Conservation (phyloP, 1,140 invertebrate genomes). For the Brachionus paranguensis region DNA sequence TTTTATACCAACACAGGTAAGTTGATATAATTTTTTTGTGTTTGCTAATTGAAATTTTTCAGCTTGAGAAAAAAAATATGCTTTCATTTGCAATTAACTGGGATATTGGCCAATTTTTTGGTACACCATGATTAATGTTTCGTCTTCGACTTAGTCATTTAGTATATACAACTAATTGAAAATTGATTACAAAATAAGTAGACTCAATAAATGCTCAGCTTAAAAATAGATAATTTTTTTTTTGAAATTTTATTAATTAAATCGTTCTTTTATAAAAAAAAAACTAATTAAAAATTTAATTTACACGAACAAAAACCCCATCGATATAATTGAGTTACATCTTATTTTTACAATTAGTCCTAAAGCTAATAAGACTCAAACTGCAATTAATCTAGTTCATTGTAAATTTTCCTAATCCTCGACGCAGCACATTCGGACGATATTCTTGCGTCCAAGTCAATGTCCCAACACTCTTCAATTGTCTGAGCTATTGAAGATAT, state of each 20-base stretch:
- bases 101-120: background rate
- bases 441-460: slow-evolving; percentile 35
- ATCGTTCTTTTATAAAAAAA: slow-evolving; percentile 9
- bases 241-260: slow-evolving; percentile 28
- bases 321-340: background rate
- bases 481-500: slow-evolving; percentile 19
- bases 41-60: background rate
- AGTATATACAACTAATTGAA: background rate
- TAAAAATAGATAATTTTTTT: background rate
- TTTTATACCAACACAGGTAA: background rate
- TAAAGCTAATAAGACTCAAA: background rate
- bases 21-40: background rate
- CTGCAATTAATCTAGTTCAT: background rate
- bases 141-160: background rate
- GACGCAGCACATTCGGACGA: slow-evolving; percentile 30
- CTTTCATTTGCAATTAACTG: background rate
- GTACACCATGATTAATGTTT: slow-evolving; percentile 10
- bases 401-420: slow-evolving; percentile 32
- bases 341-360: background rate
- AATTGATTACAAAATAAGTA: background rate
- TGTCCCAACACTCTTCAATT: slow-evolving; percentile 38
- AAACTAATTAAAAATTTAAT: slow-evolving; percentile 24
- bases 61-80: slow-evolving; percentile 1
- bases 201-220: background rate
- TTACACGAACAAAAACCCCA: slow-evolving; percentile 5